These are phyloP conservation scores for Syritta pipiens DNA, from an alignment of 2,888 invertebrate species.

Conservation along the genomic window DNA sequence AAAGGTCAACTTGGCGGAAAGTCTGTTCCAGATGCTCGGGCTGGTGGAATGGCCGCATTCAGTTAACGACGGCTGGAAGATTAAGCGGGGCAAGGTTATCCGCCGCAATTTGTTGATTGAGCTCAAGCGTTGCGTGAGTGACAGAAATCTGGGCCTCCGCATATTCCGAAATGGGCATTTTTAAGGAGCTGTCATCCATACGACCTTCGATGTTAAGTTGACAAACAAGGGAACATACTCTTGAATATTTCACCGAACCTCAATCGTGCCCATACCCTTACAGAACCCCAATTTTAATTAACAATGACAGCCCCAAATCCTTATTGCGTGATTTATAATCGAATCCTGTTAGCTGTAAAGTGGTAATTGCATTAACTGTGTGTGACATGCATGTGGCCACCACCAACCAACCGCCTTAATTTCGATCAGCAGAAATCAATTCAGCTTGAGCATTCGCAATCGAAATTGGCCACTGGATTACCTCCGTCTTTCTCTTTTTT, in stretches of 20 bases:
- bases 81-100: not conserved
- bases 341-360: too few species aligned
- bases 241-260: too few species aligned
- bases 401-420: too few species aligned
- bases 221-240: too few species aligned
- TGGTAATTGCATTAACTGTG: too few species aligned
- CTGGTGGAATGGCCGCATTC: too few species aligned
- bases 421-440: conserved; percentile 4
- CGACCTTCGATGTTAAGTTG: too few species aligned
- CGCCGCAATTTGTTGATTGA: not conserved
- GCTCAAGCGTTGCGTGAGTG: not conserved
- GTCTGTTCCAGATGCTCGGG: not conserved
- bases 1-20: conserved; percentile 1
- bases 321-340: too few species aligned
- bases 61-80: not conserved
- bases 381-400: too few species aligned
- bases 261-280: too few species aligned
- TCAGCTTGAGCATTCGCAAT: not conserved
- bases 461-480: not conserved
- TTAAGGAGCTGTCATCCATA: not conserved
- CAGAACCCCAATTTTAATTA: not conserved
- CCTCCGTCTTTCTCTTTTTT: not conserved
- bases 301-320: not conserved
- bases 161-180: not conserved
- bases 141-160: not conserved